phyloP scores from a whole-genome alignment of 2,113 vertebrate genomes.

The Brachirus orientalis region DNA sequence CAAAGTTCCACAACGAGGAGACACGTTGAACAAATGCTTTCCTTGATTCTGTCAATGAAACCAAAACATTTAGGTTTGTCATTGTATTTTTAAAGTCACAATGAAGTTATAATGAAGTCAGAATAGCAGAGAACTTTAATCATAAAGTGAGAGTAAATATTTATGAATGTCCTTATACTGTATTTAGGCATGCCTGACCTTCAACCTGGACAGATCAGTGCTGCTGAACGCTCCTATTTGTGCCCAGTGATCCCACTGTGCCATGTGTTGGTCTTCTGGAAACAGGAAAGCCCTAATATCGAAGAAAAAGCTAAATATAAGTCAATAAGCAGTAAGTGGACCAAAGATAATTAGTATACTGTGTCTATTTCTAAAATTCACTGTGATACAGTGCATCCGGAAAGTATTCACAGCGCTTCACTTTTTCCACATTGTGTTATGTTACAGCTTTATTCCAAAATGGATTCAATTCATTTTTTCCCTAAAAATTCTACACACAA shows the following conservation, averaged over 20 bases:
- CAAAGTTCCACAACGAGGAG: constrained; percentile 86
- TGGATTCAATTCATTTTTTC: too few species aligned
- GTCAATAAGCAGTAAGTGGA: too few species aligned
- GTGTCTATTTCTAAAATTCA: too few species aligned
- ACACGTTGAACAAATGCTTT: constrained; percentile 85
- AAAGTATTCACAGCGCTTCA: too few species aligned
- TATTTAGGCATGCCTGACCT: constrained; percentile 47
- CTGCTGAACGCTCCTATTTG: constrained; percentile 83
- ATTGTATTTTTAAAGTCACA: too few species aligned
- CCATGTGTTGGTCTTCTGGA: constrained; percentile 89
- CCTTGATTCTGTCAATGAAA: constrained; percentile 75
- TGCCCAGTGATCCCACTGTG: constrained; percentile 86
- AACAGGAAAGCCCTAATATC: constrained; percentile 88
- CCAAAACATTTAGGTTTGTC: background rate
- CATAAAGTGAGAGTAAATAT: background rate
- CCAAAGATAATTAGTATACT: too few species aligned
- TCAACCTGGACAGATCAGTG: constrained; percentile 87
- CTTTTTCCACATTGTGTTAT: too few species aligned
- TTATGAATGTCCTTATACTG: background rate
- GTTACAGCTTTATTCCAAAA: too few species aligned
- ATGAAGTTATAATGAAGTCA: too few species aligned
- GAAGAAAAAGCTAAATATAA: background rate
- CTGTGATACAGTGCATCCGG: too few species aligned
- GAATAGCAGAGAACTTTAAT: background rate
- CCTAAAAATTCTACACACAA: too few species aligned